Conservation (phyloP, 2,797 vertebrate genomes). For the Lepus oiostolus region DNA sequence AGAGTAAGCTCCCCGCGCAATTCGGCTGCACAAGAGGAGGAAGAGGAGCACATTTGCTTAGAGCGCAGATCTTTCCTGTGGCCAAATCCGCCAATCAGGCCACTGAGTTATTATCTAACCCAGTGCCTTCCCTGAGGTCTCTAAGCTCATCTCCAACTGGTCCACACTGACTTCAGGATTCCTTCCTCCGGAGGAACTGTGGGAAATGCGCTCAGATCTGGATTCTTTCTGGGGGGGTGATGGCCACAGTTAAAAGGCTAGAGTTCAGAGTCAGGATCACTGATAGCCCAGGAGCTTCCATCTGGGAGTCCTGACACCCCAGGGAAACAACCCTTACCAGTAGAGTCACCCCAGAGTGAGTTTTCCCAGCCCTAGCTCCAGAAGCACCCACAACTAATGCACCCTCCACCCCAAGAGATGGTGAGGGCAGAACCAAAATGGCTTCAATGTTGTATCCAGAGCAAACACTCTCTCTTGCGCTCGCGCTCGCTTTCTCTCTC, state of each 20-base stretch:
- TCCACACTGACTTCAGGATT: not conserved
- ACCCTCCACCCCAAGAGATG: not conserved
- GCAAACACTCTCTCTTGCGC: not conserved
- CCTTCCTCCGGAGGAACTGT: not conserved
- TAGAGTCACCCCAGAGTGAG: not conserved
- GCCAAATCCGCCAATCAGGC: not conserved
- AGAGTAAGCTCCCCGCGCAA: not conserved
- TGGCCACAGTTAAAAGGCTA: conserved; percentile 15
- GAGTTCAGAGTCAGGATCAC: not conserved
- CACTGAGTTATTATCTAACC: not conserved
- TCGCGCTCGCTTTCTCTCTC: too few relatives aligned
- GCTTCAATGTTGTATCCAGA: not conserved
- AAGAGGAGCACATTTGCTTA: not conserved
- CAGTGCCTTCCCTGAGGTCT: not conserved
- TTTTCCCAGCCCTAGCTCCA: not conserved
- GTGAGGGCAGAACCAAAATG: not conserved
- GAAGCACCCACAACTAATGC: not conserved
- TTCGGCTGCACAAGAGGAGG: not conserved
- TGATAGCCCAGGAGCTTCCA: not conserved
- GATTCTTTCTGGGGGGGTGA: not conserved
- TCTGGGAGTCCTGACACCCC: not conserved
- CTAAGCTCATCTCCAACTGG: not conserved
- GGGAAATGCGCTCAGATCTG: not conserved
- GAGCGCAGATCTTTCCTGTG: not conserved
- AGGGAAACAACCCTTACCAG: not conserved